Evolutionary conservation across 2,888 invertebrate genomes (phyloP), one percentile per base, ranked within the genome.

Genomic region (Globia sparganii): DNA sequence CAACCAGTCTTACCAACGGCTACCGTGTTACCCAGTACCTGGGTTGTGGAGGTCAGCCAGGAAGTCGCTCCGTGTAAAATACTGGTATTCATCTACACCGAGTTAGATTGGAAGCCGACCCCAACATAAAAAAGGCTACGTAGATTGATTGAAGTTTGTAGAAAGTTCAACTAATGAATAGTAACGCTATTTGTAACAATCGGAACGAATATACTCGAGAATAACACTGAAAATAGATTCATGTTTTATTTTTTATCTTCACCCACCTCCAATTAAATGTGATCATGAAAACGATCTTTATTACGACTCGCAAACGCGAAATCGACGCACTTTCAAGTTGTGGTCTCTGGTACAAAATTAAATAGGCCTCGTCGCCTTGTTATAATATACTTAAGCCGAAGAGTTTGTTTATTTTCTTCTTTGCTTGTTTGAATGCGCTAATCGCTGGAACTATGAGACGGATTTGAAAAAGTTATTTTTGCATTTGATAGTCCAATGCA

Each of bases 271-370:
- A 34, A 53, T 74, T 75, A 28, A 18, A 11, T 56, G 21, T 77
- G 37, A 15, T 37, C 46, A 21, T 31, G 31, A 66, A 77, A 58
- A 43, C n/a, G 40, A 40, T 43, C 15, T 40, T 49, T 76, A 66
- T 59, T 66, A 11, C 78, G 6, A 25, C 13, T 64, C 64, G 56
- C 25, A 34, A 18, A 31, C 28, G 5, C 9, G 9, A 25, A 40
- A 59, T 15, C 31, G 11, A n/a, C 15, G 31, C 31, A 11, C 15
- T n/a, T 67, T n/a, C 34, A 40, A 21, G 15, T 31, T 66, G 21
- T 31, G 18, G 25, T 67, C 40, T 34, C 8, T 18, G 31, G 2
- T 34, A 25, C 49, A 15, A 67, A 77, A 18, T 34, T 25, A 34
- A n/a, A 49, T 15, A 78, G 49, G 61, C n/a, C 37, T 34, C 49